Percentiles rank a stretch among this genome's conserved stretches.
phyloP scores from a whole-genome alignment of 2,113 vertebrate genomes.

The Lophius piscatorius region DNA sequence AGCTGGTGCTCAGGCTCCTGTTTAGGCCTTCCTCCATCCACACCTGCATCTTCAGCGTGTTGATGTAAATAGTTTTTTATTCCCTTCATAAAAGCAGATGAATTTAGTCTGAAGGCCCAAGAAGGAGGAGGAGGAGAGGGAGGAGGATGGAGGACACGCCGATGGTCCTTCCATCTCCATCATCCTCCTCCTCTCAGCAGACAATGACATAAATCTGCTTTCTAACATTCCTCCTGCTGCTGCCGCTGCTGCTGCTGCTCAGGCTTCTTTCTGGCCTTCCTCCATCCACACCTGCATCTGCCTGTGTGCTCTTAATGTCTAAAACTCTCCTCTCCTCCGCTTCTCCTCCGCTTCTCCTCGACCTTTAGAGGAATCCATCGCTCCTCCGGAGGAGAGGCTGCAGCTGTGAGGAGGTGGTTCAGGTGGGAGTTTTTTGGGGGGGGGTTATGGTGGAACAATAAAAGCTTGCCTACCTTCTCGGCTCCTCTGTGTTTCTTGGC shows the following conservation, averaged over 20 bases:
- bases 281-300: conserved; percentile 56
- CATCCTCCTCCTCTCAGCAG: too few relatives aligned
- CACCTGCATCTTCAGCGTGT: conserved; percentile 61
- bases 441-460: conserved; percentile 27
- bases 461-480: conserved; percentile 87
- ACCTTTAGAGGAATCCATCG: neutral
- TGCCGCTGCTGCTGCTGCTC: conserved; percentile 14
- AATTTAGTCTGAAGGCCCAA: too few relatives aligned
- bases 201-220: conserved; percentile 45
- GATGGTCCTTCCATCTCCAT: too few relatives aligned
- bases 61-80: too few relatives aligned
- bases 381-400: neutral
- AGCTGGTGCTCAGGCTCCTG: conserved; percentile 31
- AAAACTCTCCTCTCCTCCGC: neutral
- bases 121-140: too few relatives aligned
- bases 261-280: conserved; percentile 48
- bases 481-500: conserved; percentile 92
- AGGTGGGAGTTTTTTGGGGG: neutral
- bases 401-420: neutral
- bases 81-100: too few relatives aligned
- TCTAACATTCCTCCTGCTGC: conserved; percentile 10
- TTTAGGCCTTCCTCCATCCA: conserved; percentile 52
- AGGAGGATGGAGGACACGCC: too few relatives aligned
- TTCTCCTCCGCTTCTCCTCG: neutral
- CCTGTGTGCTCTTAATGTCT: conserved; percentile 39